A percentile compares a stretch with the other conserved stretches of the same genome.
Evolutionary conservation across 2,888 invertebrate species (phyloP).

Genomic region (Parnassius glacialis): DNA sequence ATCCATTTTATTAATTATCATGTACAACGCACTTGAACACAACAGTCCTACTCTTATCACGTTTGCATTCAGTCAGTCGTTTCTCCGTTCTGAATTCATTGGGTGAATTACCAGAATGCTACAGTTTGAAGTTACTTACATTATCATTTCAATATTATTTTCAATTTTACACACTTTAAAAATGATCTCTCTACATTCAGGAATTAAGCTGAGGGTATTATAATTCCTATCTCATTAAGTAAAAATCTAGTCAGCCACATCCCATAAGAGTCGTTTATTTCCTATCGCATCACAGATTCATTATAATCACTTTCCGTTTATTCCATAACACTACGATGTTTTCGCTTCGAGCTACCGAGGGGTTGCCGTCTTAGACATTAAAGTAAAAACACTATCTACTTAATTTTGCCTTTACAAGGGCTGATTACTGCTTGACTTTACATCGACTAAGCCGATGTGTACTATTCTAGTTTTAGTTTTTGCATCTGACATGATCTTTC

Average conservation of each 20-base stretch:
- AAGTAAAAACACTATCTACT: conserved; percentile 15
- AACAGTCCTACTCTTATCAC: too few relatives aligned
- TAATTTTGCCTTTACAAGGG: conserved; percentile 19
- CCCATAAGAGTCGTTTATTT: conserved; percentile 2
- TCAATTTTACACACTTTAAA: too few relatives aligned
- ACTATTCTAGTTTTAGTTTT: conserved; percentile 1
- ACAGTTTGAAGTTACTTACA: too few relatives aligned
- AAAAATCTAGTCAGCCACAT: background rate
- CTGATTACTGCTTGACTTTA: conserved; percentile 3
- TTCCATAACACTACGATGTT: conserved; percentile 1
- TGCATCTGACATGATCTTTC: conserved; percentile 1
- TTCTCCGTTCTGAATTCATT: too few relatives aligned
- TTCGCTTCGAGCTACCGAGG: conserved; percentile 20
- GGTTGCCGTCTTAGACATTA: background rate
- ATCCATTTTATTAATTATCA: too few relatives aligned
- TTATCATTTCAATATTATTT: too few relatives aligned
- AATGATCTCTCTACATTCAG: too few relatives aligned
- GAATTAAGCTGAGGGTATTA: too few relatives aligned
- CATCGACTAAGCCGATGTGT: conserved; percentile 17
- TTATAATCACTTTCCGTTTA: conserved; percentile 4
- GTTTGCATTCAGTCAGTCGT: too few relatives aligned
- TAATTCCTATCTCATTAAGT: too few relatives aligned
- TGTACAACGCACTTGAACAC: too few relatives aligned
- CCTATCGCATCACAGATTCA: conserved; percentile 13
- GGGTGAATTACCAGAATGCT: too few relatives aligned